phyloP scores from a whole-genome alignment of 1,140 invertebrate genomes.

The Gryon sp. region DNA sequence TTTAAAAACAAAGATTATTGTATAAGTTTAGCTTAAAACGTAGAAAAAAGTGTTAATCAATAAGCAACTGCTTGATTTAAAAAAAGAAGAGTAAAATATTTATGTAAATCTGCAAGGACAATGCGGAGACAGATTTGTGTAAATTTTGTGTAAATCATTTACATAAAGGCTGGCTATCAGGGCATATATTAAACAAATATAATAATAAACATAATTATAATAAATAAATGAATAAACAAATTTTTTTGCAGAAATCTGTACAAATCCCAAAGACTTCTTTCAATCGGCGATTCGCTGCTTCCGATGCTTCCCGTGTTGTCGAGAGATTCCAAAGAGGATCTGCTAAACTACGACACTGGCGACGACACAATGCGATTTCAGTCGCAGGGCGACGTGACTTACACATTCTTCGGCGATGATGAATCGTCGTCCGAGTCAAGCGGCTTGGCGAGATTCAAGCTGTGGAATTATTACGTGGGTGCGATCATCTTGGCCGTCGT shows the following conservation, averaged over 20 bases:
- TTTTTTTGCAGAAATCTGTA: constrained; percentile 83
- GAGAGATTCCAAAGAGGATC: constrained; percentile 65
- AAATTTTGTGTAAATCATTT: too few species aligned
- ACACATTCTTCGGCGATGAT: constrained; percentile 42
- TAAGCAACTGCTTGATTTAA: too few species aligned
- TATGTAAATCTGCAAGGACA: too few species aligned
- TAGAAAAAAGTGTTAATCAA: too few species aligned
- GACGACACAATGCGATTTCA: constrained; percentile 53
- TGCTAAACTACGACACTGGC: constrained; percentile 57
- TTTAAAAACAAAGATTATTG: too few species aligned
- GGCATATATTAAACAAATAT: too few species aligned
- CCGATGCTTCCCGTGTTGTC: constrained; percentile 70
- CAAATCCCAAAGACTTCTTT: constrained; percentile 86
- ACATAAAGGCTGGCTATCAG: too few species aligned
- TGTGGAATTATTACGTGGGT: constrained; percentile 68
- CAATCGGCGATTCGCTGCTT: constrained; percentile 79
- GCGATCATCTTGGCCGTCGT: constrained; percentile 64
- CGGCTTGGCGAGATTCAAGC: constrained; percentile 38
- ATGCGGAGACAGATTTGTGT: too few species aligned
- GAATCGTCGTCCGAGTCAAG: constrained; percentile 30
- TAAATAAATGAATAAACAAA: constrained; percentile 2
- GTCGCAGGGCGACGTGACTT: constrained; percentile 26
- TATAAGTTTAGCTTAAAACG: too few species aligned
- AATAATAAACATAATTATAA: too few species aligned
- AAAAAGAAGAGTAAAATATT: too few species aligned